These are phyloP conservation scores for Corythaeola cristata DNA, from an alignment of 2,113 vertebrate species.

Conservation along the genomic window DNA sequence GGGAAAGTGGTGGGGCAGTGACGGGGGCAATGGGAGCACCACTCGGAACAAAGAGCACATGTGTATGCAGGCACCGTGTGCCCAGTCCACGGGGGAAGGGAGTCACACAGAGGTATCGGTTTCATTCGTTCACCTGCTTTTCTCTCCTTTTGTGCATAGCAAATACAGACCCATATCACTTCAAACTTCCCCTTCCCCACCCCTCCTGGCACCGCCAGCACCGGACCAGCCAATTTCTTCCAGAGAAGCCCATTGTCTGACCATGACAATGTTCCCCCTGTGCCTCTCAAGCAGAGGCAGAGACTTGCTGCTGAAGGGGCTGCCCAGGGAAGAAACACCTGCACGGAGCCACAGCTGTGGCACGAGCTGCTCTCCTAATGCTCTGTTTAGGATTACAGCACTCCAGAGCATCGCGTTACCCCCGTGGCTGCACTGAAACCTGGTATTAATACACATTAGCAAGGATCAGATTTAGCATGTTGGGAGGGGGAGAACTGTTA, in stretches of 20 bases:
- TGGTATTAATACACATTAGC: conserved; percentile 42
- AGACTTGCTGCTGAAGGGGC: conserved; percentile 5
- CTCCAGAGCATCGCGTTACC: conserved; percentile 8
- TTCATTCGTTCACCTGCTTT: not conserved
- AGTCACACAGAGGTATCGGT: not conserved
- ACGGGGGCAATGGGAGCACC: not conserved
- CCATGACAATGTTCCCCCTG: not conserved
- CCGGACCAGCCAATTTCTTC: not conserved
- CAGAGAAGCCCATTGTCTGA: not conserved
- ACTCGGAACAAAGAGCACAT: conserved; percentile 22
- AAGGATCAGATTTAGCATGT: not conserved
- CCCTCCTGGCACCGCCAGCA: not conserved
- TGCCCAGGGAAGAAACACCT: conserved; percentile 14
- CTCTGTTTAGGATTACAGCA: conserved; percentile 44
- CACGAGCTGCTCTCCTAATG: conserved; percentile 21
- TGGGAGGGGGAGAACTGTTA: not conserved
- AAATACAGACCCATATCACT: not conserved
- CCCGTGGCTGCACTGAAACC: conserved; percentile 16
- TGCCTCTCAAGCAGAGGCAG: not conserved
- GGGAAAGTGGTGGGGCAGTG: not conserved
- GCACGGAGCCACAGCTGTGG: conserved; percentile 24
- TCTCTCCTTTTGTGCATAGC: not conserved
- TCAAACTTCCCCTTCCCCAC: not conserved
- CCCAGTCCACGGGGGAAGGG: not conserved
- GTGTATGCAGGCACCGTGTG: not conserved